Percentiles rank a stretch among this genome's conserved stretches.
Conservation (phyloP, 2,113 vertebrate species). For the Tyto alba region DNA sequence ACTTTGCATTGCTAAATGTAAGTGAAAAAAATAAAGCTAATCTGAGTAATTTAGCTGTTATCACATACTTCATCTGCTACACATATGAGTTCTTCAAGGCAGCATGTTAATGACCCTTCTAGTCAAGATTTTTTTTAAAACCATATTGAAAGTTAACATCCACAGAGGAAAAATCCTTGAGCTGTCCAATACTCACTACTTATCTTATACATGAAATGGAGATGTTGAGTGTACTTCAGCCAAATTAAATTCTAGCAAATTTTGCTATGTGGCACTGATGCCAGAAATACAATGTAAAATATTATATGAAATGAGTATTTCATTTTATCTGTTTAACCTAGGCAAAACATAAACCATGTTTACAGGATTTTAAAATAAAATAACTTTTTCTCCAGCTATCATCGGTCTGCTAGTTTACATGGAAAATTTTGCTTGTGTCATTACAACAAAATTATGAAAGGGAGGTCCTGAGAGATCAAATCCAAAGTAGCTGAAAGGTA, state of each 20-base stretch:
- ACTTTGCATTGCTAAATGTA: background rate
- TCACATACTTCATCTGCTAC: background rate
- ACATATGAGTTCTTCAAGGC: background rate
- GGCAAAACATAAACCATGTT: background rate
- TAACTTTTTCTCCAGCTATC: background rate
- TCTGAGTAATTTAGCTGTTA: background rate
- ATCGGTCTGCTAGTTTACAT: background rate
- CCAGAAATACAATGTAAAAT: background rate
- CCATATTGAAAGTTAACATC: background rate
- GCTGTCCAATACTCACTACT: background rate
- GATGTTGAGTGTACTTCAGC: background rate
- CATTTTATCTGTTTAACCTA: background rate
- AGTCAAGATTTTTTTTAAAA: background rate
- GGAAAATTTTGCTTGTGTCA: background rate
- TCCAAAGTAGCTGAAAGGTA: background rate
- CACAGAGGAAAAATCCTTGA: background rate
- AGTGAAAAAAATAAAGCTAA: background rate
- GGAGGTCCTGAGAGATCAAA: background rate
- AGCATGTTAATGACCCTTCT: background rate
- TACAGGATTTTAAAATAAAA: background rate
- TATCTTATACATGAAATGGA: background rate
- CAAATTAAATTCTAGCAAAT: background rate
- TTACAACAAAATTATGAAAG: background rate
- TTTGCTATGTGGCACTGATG: background rate
- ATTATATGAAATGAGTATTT: background rate